These are phyloP conservation scores for Xestia ashworthii DNA, from an alignment of 2,888 invertebrate species.

Conservation along the genomic window DNA sequence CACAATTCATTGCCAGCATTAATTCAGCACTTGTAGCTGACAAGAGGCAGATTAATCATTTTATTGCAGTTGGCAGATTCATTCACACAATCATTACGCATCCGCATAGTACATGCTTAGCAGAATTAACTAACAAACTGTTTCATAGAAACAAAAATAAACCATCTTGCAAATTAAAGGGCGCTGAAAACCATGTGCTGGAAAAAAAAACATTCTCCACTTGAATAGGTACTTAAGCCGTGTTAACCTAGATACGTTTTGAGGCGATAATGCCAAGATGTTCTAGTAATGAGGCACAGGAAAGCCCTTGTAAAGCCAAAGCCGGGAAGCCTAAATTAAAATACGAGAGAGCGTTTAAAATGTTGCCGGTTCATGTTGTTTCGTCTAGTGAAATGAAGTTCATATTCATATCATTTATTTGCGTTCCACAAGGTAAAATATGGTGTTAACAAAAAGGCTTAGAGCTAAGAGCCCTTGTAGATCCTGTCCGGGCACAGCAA, in stretches of 20 bases:
- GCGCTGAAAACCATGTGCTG: background rate
- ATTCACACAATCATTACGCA: conserved; percentile 27
- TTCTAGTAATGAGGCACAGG: conserved; percentile 60
- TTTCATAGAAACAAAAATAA: conserved; percentile 6
- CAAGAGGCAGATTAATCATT: conserved; percentile 11
- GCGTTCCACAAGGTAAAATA: no score
- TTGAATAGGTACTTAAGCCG: conserved; percentile 28
- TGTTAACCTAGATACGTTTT: conserved; percentile 55
- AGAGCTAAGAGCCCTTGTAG: no score
- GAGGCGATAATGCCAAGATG: conserved; percentile 51
- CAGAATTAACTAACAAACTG: conserved; percentile 12
- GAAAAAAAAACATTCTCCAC: conserved; percentile 29
- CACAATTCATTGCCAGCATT: conserved; percentile 14
- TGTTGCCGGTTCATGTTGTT: conserved; percentile 12
- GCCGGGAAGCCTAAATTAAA: conserved; percentile 49
- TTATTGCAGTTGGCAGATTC: conserved; percentile 33
- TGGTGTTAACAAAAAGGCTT: no score
- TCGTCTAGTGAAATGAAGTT: no score
- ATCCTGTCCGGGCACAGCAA: no score
- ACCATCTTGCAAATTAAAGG: background rate
- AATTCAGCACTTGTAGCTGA: conserved; percentile 46
- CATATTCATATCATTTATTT: no score
- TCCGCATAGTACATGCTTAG: conserved; percentile 2
- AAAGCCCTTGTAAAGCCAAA: conserved; percentile 43
- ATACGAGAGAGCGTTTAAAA: conserved; percentile 45